Base-by-base conservation (phyloP, 1,140 invertebrate species). In the Pseudomyrmex gracilis region DNA sequence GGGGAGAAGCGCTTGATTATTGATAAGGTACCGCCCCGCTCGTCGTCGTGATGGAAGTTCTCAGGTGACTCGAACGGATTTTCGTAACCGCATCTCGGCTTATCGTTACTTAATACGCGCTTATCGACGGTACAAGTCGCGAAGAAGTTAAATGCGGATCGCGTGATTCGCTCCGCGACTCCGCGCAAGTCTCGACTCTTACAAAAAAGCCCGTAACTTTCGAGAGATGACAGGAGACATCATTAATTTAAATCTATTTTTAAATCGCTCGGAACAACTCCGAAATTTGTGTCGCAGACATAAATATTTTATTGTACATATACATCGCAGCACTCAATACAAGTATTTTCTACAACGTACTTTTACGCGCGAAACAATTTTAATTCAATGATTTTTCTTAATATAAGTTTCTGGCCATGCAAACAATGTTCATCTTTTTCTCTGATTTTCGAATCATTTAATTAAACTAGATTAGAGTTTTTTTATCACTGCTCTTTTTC, bases 1-100 rank as follows among this genome's bases (percentile, higher is more conserved):
- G 24, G 20, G n/a, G 20, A 80, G 53, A 22, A 57, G 15, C 20
- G 20, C 68, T 80, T 80, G 66, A 70, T 80, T 80, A 80, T 80
- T 80, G 53, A 80, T 70, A 71, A 80, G 64, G 12, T 60, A 24
- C 43, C 43, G 8, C 53, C 4, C 34, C 5, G 34, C 34, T 34
- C 34, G 43, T 1, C 34, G 43, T 1, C 15, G 53, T 47, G 53
- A 80, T 8, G 49, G 20, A 49, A 2, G 4, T 55, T 22, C 43
- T 60, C 55, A 53, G 15, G 5, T 70, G 55, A 71, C 53, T 80
- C 51, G 15, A 58, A 17, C 34, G 53, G 66, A 80, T 80, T 80
- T 60, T 80, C 76, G 20, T 58, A 78, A 78, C 53, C 12, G 15
- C 64, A 17, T 12, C 34, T 34, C 22, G 60, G 13, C 61, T 77